Base-by-base conservation (phyloP, 2,888 invertebrate genomes). In the Cantharis flavilabris region DNA sequence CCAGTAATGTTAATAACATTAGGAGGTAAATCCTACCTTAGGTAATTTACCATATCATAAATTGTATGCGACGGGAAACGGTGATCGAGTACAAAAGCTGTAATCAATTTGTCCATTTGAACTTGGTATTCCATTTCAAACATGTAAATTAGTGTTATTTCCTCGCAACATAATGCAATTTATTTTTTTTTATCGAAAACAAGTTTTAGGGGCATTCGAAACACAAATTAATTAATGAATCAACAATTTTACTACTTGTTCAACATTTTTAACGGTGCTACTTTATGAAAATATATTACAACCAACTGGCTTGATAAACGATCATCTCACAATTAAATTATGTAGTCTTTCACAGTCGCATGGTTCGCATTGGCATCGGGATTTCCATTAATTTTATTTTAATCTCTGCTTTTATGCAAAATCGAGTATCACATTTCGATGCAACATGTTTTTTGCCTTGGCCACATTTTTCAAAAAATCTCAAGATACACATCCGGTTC, bases 31-130 rank as follows among this genome's bases (percentile, higher is more conserved):
- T 67, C 23, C n/a, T n/a, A 67, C 26, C 23, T 67, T 23, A 26
- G 26, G 83, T 84, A 84, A 84, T 85, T 85, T 84, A 84, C 83
- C 81, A 81, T 75, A 77, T 80, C 80, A 82, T 82, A 83, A 82
- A 82, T 81, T 80, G 80, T 75, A 75, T 75, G 80, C 80, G 82
- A 83, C 83, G 80, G 82, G 82, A 82, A 84, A 84, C 83, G 83
- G 83, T 84, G 85, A 85, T 85, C 83, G 84, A 83, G 82, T 83
- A 83, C 85, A 84, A 85, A 85, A 84, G 85, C 84, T 80, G 83
- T 84, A 86, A 86, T 86, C 85, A 86, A 86, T 86, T 86, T 81
- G 83, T 83, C 83, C 83, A 82, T 81, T 82, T 81, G 80, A 80
- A 79, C 82, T 83, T 83, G 83, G 82, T 84, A 84, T 84, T 84